These are phyloP conservation scores for Popillia japonica DNA, from an alignment of 1,140 invertebrate genomes.

Conservation along the genomic window DNA sequence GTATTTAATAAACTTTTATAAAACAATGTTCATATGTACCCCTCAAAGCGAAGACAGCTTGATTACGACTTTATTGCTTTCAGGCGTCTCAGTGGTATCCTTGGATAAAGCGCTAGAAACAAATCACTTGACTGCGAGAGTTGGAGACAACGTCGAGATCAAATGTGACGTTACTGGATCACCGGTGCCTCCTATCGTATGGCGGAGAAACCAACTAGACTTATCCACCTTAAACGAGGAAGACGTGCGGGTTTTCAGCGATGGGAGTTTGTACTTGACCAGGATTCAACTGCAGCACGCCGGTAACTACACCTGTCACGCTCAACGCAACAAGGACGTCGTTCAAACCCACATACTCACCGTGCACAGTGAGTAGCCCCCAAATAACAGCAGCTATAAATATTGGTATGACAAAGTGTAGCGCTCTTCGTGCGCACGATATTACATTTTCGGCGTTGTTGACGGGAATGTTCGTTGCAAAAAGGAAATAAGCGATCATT, in stretches of 20 bases:
- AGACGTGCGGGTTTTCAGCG: constrained; percentile 74
- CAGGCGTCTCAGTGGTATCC: constrained; percentile 77
- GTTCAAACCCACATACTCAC: constrained; percentile 80
- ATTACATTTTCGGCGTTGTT: background rate
- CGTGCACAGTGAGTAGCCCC: constrained; percentile 74
- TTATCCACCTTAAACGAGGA: constrained; percentile 71
- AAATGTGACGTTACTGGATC: constrained; percentile 80
- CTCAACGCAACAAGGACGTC: constrained; percentile 76
- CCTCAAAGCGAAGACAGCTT: too few relatives aligned
- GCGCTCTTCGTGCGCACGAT: background rate
- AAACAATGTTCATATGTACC: too few relatives aligned
- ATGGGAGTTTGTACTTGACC: constrained; percentile 79
- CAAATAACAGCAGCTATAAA: background rate
- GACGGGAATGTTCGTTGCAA: background rate
- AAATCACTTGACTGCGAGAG: constrained; percentile 72
- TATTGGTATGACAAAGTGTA: background rate
- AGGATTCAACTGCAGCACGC: constrained; percentile 78
- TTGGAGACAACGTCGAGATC: constrained; percentile 82
- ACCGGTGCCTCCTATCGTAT: constrained; percentile 76
- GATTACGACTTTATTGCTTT: background rate
- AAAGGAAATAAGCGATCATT: constrained; percentile 29
- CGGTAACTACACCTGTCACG: constrained; percentile 84
- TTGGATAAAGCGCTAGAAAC: constrained; percentile 78
- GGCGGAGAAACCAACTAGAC: constrained; percentile 75
- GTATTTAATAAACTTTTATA: too few relatives aligned